Percentiles rank a stretch among this genome's conserved stretches.
Conservation (phyloP, 2,888 invertebrate genomes). For the Epinotia brunnichana region DNA sequence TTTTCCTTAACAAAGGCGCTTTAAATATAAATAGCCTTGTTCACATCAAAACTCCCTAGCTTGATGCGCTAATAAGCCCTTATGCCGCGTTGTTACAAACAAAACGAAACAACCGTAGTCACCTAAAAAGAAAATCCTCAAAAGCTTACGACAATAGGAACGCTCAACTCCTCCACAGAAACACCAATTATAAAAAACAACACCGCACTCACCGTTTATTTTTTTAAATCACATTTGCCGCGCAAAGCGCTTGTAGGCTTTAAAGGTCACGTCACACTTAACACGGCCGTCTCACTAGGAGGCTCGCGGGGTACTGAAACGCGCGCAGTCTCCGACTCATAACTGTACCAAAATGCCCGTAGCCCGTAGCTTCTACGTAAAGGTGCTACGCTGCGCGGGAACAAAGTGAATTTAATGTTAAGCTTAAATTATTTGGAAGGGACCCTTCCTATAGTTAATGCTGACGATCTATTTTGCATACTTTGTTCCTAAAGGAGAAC, state of each 20-base stretch:
- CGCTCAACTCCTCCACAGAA: constrained; percentile 13
- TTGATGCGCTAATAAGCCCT: constrained; percentile 23
- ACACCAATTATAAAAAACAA: constrained; percentile 30
- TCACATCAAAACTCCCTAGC: constrained; percentile 19
- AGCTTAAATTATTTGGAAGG: constrained; percentile 42
- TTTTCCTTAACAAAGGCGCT: not conserved
- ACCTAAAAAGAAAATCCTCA: constrained; percentile 19
- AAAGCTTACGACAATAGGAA: constrained; percentile 28
- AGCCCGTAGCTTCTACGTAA: constrained; percentile 48
- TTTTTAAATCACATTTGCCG: constrained; percentile 66
- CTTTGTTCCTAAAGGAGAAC: not conserved
- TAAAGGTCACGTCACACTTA: constrained; percentile 46
- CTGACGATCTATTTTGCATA: constrained; percentile 29
- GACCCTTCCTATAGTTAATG: constrained; percentile 25
- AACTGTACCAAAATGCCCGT: constrained; percentile 57
- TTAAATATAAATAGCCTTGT: constrained; percentile 15
- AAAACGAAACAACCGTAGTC: constrained; percentile 22
- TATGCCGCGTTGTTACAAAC: constrained; percentile 25
- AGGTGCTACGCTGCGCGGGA: constrained; percentile 41
- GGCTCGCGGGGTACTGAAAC: constrained; percentile 67
- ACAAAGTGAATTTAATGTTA: constrained; percentile 42
- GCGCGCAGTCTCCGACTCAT: constrained; percentile 78
- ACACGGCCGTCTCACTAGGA: constrained; percentile 58
- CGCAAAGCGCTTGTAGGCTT: constrained; percentile 49
- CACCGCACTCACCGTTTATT: constrained; percentile 67